Evolutionary conservation across 2,888 invertebrate genomes (phyloP), one percentile per base, ranked within the genome.

Genomic region (Harmothoe impar): DNA sequence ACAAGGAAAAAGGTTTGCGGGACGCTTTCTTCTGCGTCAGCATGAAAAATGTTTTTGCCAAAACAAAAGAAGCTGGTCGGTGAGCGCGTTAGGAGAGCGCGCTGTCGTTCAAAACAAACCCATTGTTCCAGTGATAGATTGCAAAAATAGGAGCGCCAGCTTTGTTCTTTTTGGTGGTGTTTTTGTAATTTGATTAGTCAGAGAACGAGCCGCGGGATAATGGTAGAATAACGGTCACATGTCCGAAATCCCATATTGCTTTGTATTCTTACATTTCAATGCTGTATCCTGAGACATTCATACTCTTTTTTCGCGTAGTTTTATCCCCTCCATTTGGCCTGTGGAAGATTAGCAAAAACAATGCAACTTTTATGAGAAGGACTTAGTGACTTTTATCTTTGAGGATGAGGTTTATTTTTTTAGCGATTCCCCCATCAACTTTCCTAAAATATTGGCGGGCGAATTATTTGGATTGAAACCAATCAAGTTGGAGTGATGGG

Each of bases 151-250:
- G 81, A 33, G 35, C 72, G 20, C 35, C 43, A n/a, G 81, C 35
- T 23, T 81, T 33, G 81, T 81, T 20, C 33, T 81, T 81, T 77
- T 77, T 5, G 20, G 43, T 20, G 35, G n/a, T 35, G 31, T 35
- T 81, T 81, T 81, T 81, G 43, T 33, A 81, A 81, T 43, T 81
- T 81, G 81, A 81, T 81, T 81, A 81, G 81, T 81, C 81, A 81
- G 81, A 43, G n/a, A 35, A 43, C 23, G 43, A n/a, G n/a, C 33
- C 0, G 81, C 33, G n/a, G 43, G 81, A 81, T 81, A 81, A 81
- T 81, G 81, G 81, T 81, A 33, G 81, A 81, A 33, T 81, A 72
- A 43, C 81, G 17, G 35, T 23, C 43, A 43, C 33, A 43, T 43
- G 35, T 35, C 12, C 35, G 15, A 33, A 81, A 25, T 72, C 5